phyloP scores from a whole-genome alignment of 2,888 invertebrate genomes.

The Dynastes hyllus region DNA sequence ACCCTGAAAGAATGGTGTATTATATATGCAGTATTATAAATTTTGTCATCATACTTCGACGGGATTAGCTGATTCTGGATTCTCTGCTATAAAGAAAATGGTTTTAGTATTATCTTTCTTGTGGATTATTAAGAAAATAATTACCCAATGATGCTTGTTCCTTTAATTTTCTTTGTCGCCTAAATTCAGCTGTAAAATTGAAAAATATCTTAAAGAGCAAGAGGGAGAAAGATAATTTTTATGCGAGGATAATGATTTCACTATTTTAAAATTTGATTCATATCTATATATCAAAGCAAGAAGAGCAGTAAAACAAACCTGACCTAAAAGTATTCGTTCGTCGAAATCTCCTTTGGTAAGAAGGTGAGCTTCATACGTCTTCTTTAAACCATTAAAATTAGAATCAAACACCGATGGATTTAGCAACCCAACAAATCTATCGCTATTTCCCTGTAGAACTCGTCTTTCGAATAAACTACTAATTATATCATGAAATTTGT shows the following conservation, averaged over 20 bases:
- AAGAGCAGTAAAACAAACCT: not conserved
- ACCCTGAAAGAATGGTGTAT: constrained; percentile 9
- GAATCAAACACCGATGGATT: constrained; percentile 87
- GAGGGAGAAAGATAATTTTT: too few relatives aligned
- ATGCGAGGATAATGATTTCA: too few relatives aligned
- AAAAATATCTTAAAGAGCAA: too few relatives aligned
- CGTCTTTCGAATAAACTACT: constrained; percentile 83
- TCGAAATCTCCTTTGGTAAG: constrained; percentile 95
- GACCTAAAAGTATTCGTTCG: constrained; percentile 90
- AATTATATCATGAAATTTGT: constrained; percentile 87
- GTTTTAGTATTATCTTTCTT: constrained; percentile 12
- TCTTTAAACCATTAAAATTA: constrained; percentile 89
- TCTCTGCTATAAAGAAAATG: constrained; percentile 11
- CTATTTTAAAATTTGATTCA: too few relatives aligned
- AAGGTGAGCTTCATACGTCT: constrained; percentile 92
- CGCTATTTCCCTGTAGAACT: constrained; percentile 83
- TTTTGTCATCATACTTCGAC: constrained; percentile 22
- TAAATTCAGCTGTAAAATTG: constrained; percentile 30
- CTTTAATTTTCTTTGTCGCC: constrained; percentile 29
- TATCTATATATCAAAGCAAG: too few relatives aligned
- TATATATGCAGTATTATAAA: not conserved
- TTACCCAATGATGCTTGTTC: constrained; percentile 28
- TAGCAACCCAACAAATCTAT: constrained; percentile 83
- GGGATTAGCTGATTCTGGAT: constrained; percentile 16
- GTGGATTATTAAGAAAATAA: not conserved